Evolutionary conservation across 2,797 vertebrate genomes (phyloP).

Genomic region (Sebastes kiyomatsui): DNA sequence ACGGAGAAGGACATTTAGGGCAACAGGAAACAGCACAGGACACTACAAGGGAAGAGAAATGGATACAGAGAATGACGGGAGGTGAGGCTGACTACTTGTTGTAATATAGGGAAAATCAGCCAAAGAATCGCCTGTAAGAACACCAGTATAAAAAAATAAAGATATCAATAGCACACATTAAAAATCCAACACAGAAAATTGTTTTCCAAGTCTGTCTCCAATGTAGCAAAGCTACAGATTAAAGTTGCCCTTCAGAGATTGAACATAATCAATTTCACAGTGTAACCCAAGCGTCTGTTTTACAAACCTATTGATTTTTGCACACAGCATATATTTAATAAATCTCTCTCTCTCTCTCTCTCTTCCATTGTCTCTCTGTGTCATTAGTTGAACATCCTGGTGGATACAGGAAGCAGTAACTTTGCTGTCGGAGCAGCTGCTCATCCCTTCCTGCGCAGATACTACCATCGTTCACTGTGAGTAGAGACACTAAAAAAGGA

Average conservation of each 20-base stretch:
- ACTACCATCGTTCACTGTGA: slow-evolving; percentile 96
- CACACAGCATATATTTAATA: slow-evolving; percentile 2
- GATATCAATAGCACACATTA: not conserved
- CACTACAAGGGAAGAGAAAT: slow-evolving; percentile 4
- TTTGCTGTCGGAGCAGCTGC: slow-evolving; percentile 96
- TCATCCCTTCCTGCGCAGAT: slow-evolving; percentile 94
- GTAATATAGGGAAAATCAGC: not conserved
- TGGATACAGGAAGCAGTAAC: slow-evolving; percentile 99
- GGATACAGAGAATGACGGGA: not conserved
- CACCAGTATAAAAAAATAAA: not conserved
- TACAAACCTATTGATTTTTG: slow-evolving; percentile 27
- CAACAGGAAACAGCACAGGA: slow-evolving; percentile 38
- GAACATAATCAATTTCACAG: slow-evolving; percentile 15
- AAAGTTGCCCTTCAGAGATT: slow-evolving; percentile 5
- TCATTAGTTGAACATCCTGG: slow-evolving; percentile 92
- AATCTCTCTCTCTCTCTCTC: not conserved
- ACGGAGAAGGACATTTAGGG: slow-evolving; percentile 61
- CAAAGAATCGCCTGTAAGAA: not conserved
- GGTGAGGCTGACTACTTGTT: not conserved
- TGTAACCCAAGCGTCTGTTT: slow-evolving; percentile 4
- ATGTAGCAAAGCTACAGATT: not conserved
- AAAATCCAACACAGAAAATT: not conserved
- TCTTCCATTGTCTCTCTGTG: not conserved
- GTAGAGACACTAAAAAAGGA: slow-evolving; percentile 59
- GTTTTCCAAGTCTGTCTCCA: slow-evolving; percentile 6